A percentile compares a stretch with the other conserved stretches of the same genome.
These are phyloP conservation scores for Trichacis sp. DNA, from an alignment of 2,888 invertebrate genomes.

Conservation along the genomic window DNA sequence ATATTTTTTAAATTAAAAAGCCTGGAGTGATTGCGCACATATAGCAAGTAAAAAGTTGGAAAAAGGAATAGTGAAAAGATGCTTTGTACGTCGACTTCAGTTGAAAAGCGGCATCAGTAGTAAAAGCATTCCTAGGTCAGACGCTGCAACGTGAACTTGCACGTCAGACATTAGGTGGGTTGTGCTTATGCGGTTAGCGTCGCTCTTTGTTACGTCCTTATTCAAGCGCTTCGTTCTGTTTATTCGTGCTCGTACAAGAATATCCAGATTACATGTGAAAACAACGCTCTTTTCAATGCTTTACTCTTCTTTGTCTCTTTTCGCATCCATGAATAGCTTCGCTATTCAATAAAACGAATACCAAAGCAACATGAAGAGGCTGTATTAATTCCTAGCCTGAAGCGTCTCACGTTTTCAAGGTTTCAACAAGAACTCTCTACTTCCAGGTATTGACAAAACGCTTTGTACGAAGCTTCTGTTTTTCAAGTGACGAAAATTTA, in stretches of 20 bases:
- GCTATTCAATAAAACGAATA: constrained; percentile 19
- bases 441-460: background rate
- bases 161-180: constrained; percentile 33
- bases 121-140: constrained; percentile 41
- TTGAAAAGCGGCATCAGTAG: constrained; percentile 36
- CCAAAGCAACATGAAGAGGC: constrained; percentile 13
- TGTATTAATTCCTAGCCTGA: constrained; percentile 28
- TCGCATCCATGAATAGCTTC: constrained; percentile 12
- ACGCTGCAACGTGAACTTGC: constrained; percentile 15
- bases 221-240: constrained; percentile 16
- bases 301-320: constrained; percentile 5
- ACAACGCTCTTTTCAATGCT: constrained; percentile 20
- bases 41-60: background rate
- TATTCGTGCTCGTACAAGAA: constrained; percentile 22
- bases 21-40: too few relatives aligned
- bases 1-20: too few relatives aligned
- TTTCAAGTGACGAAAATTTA: too few relatives aligned
- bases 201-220: constrained; percentile 35
- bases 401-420: constrained; percentile 23
- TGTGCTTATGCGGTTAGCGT: constrained; percentile 32
- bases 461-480: background rate
- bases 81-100: constrained; percentile 22
- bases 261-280: constrained; percentile 16
- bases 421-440: background rate
- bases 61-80: background rate